phyloP scores from a whole-genome alignment of 2,797 vertebrate genomes.

The Anguilla anguilla region DNA sequence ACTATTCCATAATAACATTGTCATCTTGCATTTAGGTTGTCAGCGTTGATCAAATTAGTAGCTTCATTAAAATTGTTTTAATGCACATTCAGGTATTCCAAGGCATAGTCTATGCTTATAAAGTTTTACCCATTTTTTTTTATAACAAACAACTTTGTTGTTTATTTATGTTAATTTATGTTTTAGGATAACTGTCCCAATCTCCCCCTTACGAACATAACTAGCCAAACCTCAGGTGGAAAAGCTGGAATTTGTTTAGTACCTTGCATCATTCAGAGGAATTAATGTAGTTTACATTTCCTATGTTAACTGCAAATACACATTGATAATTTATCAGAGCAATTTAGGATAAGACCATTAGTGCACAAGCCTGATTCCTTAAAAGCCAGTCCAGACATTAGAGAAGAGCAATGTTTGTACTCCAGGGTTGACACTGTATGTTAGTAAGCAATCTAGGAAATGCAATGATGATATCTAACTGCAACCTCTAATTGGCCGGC shows the following conservation, averaged over 20 bases:
- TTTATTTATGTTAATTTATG: not conserved
- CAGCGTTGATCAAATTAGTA: not conserved
- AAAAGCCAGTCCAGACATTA: not conserved
- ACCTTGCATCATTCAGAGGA: not conserved
- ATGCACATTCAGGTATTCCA: not conserved
- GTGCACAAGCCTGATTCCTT: not conserved
- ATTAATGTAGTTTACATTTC: not conserved
- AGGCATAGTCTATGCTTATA: not conserved
- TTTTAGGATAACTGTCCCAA: not conserved
- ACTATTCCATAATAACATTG: not conserved
- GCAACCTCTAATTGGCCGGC: too few species aligned
- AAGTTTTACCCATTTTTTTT: not conserved
- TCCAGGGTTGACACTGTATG: too few species aligned
- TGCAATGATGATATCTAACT: too few species aligned
- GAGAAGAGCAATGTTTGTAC: not conserved
- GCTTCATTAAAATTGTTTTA: not conserved
- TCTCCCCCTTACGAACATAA: not conserved
- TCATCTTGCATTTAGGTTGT: not conserved
- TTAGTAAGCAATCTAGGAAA: too few species aligned
- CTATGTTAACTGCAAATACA: not conserved
- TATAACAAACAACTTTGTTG: not conserved
- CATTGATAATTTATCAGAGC: not conserved
- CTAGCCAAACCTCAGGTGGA: not conserved
- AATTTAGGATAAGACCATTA: not conserved
- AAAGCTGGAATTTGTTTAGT: not conserved